Conservation (phyloP, 1,140 invertebrate species). For the Atta colombica region DNA sequence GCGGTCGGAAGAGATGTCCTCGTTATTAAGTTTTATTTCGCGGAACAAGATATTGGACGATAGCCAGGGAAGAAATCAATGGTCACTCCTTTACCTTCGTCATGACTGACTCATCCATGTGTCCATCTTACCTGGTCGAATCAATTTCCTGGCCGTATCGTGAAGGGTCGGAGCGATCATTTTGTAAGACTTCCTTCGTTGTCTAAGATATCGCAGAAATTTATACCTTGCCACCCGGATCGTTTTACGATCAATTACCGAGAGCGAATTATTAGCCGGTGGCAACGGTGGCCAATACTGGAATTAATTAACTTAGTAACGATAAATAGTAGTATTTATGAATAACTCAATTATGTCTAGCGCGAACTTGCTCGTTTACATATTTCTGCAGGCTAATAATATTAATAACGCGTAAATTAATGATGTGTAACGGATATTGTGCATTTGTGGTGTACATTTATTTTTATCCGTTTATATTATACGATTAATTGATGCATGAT, state of each 20-base stretch:
- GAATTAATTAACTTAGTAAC: constrained; percentile 59
- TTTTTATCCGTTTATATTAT: constrained; percentile 53
- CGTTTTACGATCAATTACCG: constrained; percentile 66
- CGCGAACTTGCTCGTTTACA: constrained; percentile 45
- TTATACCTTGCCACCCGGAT: constrained; percentile 51
- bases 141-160: constrained; percentile 65
- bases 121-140: constrained; percentile 51
- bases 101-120: constrained; percentile 52
- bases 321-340: constrained; percentile 61
- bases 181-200: constrained; percentile 66
- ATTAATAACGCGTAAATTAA: constrained; percentile 59
- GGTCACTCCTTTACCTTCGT: constrained; percentile 19
- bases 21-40: constrained; percentile 47
- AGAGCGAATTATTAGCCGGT: constrained; percentile 21
- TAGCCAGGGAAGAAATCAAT: constrained; percentile 33
- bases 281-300: constrained; percentile 10
- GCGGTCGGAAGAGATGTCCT: constrained; percentile 43
- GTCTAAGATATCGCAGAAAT: constrained; percentile 64
- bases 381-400: constrained; percentile 60
- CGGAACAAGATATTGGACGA: constrained; percentile 27
- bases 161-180: not conserved
- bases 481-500: constrained; percentile 50
- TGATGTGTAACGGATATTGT: constrained; percentile 47
- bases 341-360: constrained; percentile 54
- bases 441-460: constrained; percentile 31